Evolutionary conservation across 2,797 vertebrate species (phyloP), one percentile per base, ranked within the genome.

Genomic region (Sebastes nivosus): DNA sequence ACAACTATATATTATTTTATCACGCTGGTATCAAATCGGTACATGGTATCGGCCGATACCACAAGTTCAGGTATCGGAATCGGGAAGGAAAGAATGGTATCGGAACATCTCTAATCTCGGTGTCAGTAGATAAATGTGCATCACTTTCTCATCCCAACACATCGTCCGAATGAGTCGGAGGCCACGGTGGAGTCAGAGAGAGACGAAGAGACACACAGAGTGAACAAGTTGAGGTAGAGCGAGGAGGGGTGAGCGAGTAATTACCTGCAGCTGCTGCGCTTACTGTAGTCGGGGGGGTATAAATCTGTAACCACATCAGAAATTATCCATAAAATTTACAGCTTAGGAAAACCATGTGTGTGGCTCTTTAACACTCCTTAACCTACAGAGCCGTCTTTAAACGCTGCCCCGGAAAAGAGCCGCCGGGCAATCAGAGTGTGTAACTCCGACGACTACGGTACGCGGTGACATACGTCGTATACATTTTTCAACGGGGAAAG

Each of bases 301-400:
- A 94, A 94, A 95, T 95, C 92, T 93, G 88, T 91, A 94, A 92
- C 93, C 93, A 95, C 94, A 95, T 95, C 92, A 95, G 94, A 95
- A 95, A 95, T 95, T 82, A 94, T 94, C 93, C 92, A 95, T 95
- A 93, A 95, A 94, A 95, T 94, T 91, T 94, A 94, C 94, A 94
- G 92, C 88, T 95, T 90, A 93, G 89, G 92, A 93, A 94, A 95
- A 89, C 85, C 86, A 89, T 75, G 93, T 93, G 94, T 94, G 94
- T 93, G 94, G 93, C 91, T 94, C 89, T 83, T 90, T 89, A 89
- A 91, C 89, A 91, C 86, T 89, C 80, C 75, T 90, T 84, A 93
- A 94, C 89, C 89, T 88, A 90, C 85, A 90, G 74, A 88, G 78
- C 67, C 30, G 81, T 84, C 68, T 90, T 67, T 57, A 25, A 46